Percentiles rank a stretch among this genome's conserved stretches.
Conservation (phyloP, 2,113 vertebrate species). For the Chitala chitala region DNA sequence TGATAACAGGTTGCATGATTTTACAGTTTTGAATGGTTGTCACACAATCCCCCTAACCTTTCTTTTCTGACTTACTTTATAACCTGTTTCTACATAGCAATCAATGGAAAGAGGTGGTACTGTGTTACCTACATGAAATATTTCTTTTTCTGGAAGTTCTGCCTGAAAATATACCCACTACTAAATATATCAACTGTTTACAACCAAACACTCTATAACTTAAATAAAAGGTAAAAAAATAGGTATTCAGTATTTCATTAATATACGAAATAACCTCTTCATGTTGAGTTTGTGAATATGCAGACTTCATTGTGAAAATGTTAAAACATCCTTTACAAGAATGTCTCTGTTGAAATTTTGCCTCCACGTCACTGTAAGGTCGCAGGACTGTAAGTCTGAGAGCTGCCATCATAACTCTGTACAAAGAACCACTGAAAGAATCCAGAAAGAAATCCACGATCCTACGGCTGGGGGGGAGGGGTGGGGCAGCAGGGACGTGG, state of each 20-base stretch:
- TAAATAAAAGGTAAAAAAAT: constrained; percentile 22
- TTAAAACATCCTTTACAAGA: not conserved
- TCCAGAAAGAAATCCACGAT: constrained; percentile 55
- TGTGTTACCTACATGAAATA: not conserved
- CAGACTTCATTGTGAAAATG: constrained; percentile 5
- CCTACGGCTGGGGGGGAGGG: constrained; percentile 38
- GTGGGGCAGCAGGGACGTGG: constrained; percentile 32
- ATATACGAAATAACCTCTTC: constrained; percentile 24
- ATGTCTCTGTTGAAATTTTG: not conserved
- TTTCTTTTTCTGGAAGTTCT: not conserved
- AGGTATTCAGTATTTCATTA: constrained; percentile 16
- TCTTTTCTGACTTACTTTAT: not conserved
- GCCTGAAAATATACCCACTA: not conserved
- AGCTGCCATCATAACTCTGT: not conserved
- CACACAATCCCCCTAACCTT: not conserved
- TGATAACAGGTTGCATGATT: not conserved
- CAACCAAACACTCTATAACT: constrained; percentile 21
- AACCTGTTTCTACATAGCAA: not conserved
- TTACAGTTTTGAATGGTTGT: not conserved
- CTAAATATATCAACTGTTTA: constrained; percentile 14
- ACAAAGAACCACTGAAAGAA: constrained; percentile 41
- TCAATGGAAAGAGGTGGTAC: not conserved
- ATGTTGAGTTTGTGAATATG: constrained; percentile 12
- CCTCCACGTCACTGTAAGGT: not conserved
- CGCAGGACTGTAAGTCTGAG: not conserved